A percentile compares a stretch with the other conserved stretches of the same genome.
phyloP scores from a whole-genome alignment of 1,140 invertebrate species.

The Calephelis virginiensis region DNA sequence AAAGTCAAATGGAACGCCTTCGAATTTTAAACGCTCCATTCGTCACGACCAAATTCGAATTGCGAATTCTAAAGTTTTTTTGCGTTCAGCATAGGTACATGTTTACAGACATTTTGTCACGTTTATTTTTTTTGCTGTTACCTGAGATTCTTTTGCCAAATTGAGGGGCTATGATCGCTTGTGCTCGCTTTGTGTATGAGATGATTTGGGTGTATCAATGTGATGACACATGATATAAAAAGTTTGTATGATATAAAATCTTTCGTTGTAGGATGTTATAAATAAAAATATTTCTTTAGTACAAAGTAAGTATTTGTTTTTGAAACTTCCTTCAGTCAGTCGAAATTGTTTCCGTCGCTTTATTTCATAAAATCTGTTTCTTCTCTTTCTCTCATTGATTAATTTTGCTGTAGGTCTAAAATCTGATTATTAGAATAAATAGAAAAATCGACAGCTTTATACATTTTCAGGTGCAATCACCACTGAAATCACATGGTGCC shows the following conservation, averaged over 20 bases:
- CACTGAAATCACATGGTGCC: too few relatives aligned
- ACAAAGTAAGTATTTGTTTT: constrained; percentile 5
- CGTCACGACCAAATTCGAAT: constrained; percentile 52
- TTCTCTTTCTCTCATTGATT: too few relatives aligned
- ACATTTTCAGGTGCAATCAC: too few relatives aligned
- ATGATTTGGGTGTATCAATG: constrained; percentile 57
- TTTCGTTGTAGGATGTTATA: neutral
- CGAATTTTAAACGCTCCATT: constrained; percentile 54
- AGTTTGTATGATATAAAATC: constrained; percentile 5
- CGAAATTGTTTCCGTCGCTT: too few relatives aligned
- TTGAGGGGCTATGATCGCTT: constrained; percentile 55
- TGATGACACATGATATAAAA: constrained; percentile 54
- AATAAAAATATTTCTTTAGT: neutral
- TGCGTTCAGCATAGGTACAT: constrained; percentile 58
- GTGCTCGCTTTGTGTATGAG: constrained; percentile 44
- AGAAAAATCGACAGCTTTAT: too few relatives aligned
- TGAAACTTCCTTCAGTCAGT: neutral
- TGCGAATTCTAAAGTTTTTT: constrained; percentile 50
- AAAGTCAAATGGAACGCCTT: constrained; percentile 66
- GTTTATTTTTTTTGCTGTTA: constrained; percentile 68
- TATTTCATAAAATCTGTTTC: too few relatives aligned
- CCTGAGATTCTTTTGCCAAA: constrained; percentile 62
- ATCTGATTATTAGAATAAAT: too few relatives aligned
- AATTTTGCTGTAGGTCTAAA: too few relatives aligned
- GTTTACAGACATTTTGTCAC: constrained; percentile 76